phyloP scores from a whole-genome alignment of 2,888 invertebrate species.

The Agrypnus murinus region DNA sequence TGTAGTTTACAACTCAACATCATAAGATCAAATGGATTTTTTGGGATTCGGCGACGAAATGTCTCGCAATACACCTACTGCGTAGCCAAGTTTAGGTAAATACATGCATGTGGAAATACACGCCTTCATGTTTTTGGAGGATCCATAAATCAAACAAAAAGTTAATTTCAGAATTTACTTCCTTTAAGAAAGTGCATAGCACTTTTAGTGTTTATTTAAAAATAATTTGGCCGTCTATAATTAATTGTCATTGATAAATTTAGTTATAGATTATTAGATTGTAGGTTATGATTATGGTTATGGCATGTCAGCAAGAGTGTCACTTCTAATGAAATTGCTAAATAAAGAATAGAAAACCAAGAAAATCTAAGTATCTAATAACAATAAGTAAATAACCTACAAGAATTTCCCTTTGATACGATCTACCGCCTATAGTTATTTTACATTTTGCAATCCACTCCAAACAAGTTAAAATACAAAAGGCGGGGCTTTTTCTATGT shows the following conservation, averaged over 20 bases:
- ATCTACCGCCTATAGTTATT: not conserved
- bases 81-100: slow-evolving; percentile 9
- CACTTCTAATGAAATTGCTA: no score
- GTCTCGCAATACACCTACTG: slow-evolving; percentile 22
- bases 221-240: no score
- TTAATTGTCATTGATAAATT: no score
- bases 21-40: not conserved
- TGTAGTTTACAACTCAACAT: slow-evolving; percentile 2
- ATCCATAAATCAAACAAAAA: slow-evolving; percentile 5
- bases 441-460: not conserved
- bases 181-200: no score
- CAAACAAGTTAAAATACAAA: not conserved
- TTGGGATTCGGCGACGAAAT: slow-evolving; percentile 8
- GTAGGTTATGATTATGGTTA: no score
- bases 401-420: slow-evolving; percentile 1
- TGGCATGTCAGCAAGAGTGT: no score
- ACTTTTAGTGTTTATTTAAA: no score
- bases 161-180: not conserved
- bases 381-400: not conserved
- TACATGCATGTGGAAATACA: slow-evolving; percentile 13
- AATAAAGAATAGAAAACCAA: no score
- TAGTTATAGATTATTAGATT: no score
- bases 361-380: not conserved
- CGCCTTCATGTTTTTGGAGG: not conserved
- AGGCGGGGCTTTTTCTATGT: not conserved